These are phyloP conservation scores for Ptilorrhoa leucosticta DNA, from an alignment of 2,113 vertebrate species.

Conservation along the genomic window DNA sequence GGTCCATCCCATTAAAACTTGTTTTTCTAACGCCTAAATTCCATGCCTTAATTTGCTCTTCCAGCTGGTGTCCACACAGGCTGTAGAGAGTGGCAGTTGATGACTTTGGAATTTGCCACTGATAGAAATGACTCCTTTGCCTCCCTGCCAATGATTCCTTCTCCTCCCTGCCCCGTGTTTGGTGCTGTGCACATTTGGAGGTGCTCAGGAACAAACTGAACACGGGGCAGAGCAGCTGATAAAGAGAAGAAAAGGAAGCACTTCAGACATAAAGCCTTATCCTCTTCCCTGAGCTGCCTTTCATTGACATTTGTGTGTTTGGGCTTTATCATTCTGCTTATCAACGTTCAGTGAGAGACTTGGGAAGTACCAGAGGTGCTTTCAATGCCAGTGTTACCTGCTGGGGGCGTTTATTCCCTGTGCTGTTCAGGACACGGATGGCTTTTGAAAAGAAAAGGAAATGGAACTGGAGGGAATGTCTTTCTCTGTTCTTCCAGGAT, in stretches of 20 bases:
- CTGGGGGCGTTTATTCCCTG: neutral
- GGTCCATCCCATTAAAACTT: neutral
- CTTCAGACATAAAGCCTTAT: neutral
- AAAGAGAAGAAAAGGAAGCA: neutral
- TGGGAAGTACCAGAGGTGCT: neutral
- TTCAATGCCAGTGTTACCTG: neutral
- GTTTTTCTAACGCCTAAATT: neutral
- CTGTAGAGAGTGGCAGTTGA: fast-evolving
- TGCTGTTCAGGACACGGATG: neutral
- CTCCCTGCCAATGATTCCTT: neutral
- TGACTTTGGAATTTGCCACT: neutral
- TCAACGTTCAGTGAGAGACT: fast-evolving
- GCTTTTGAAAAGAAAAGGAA: neutral
- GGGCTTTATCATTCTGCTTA: neutral
- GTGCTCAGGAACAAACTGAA: neutral
- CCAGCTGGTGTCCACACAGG: neutral
- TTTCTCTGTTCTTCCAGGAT: neutral
- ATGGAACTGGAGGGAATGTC: neutral
- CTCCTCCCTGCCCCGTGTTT: fast-evolving
- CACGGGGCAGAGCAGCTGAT: neutral
- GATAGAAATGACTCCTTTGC: neutral
- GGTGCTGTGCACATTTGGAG: fast-evolving
- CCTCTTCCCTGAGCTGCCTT: neutral
- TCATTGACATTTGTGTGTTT: neutral
- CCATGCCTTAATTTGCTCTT: neutral